Percentiles rank a stretch among this genome's conserved stretches.
These are phyloP conservation scores for Drosophila leonis DNA, from an alignment of 2,888 invertebrate genomes.

Conservation along the genomic window DNA sequence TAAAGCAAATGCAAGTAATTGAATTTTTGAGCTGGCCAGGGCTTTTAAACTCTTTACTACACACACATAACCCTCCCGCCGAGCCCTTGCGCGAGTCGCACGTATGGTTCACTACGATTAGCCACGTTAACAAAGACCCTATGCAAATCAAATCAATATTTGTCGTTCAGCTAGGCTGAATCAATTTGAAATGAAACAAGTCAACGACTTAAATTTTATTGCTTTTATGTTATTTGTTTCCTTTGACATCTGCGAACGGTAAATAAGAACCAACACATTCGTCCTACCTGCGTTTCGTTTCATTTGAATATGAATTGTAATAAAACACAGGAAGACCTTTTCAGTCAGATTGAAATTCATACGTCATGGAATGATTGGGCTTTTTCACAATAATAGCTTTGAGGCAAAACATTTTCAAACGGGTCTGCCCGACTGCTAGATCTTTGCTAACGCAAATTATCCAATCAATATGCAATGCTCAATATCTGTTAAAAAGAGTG, in stretches of 20 bases:
- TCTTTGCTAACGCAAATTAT: too few relatives aligned
- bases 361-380: background rate
- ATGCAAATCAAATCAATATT: constrained; percentile 48
- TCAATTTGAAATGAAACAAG: constrained; percentile 37
- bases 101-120: constrained; percentile 17
- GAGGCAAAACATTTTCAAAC: too few relatives aligned
- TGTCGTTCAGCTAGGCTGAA: constrained; percentile 28
- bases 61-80: constrained; percentile 21
- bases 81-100: constrained; percentile 7
- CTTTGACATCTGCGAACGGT: background rate
- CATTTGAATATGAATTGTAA: background rate
- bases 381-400: too few relatives aligned
- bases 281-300: too few relatives aligned
- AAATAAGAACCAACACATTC: background rate
- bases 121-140: constrained; percentile 14
- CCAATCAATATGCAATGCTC: too few relatives aligned
- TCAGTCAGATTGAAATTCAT: background rate
- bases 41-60: constrained; percentile 67
- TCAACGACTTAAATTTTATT: constrained; percentile 66
- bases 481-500: too few relatives aligned
- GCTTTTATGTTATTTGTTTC: background rate
- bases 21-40: constrained; percentile 50
- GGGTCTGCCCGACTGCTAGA: too few relatives aligned
- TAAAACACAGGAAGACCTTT: background rate
- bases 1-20: constrained; percentile 59